Evolutionary conservation across 2,113 vertebrate species (phyloP), one percentile per base, ranked within the genome.

Genomic region (Hemichromis elongatus): DNA sequence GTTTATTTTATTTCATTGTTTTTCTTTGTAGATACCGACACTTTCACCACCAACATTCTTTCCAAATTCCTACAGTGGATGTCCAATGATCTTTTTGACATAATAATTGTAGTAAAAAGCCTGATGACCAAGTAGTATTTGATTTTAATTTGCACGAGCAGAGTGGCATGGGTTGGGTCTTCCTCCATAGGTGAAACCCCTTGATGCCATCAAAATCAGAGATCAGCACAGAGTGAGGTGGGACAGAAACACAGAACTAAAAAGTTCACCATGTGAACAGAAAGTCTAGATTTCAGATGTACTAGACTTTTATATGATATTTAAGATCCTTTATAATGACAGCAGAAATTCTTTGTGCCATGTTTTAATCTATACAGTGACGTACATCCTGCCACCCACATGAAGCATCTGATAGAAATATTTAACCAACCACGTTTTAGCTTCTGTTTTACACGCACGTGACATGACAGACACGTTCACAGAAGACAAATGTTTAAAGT

Each of bases 401-500:
- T 28, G 33, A 26, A 54, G 82, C 59, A 56, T 35, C 68, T 56
- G 45, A 87, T 84, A 79, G 87, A 78, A 87, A 93, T 89, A 88
- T 90, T 89, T 90, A 93, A 87, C 87, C 84, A 66, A 81, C 75
- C 70, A 47, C 85, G 40, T 24, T 6, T 77, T 82, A 85, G 86
- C 87, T 90, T 83, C 89, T 89, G 81, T 91, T 92, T 82, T 82
- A 90, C 73, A n/a, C 66, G 37, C 47, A 70, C 79, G 75, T 37
- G 56, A 75, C 66, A n/a, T 54, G 24, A 59, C 53, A 56, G 59
- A 83, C 56, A 88, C 3, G 5, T 82, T 56, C 33, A 14, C 56
- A 30, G 70, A 55, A 18, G 61, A 47, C 40, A 13, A 26, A 55
- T 75, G 37, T 85, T 88, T 70, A 82, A 86, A 88, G 70, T 83